Evolutionary conservation across 2,113 vertebrate genomes (phyloP).

Genomic region (Phrynocephalus versicolor): DNA sequence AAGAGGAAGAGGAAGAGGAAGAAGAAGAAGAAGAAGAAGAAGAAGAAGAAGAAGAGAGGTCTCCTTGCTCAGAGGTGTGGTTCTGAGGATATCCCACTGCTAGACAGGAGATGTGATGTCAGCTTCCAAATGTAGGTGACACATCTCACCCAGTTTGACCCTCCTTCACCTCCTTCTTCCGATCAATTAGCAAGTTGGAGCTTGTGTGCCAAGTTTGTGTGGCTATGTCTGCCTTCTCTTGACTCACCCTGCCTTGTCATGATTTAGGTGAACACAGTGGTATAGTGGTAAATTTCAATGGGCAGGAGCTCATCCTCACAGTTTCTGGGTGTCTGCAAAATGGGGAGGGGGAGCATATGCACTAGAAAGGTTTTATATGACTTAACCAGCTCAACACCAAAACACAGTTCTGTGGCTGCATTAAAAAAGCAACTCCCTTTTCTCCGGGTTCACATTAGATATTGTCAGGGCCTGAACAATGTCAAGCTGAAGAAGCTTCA

Average conservation of each 20-base stretch:
- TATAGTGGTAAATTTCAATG: neutral
- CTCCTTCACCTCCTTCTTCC: neutral
- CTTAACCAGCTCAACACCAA: neutral
- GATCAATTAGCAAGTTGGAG: neutral
- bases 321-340: neutral
- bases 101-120: too few relatives aligned
- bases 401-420: neutral
- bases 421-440: neutral
- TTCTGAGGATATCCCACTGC: too few relatives aligned
- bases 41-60: too few relatives aligned
- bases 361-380: neutral
- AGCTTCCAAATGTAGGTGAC: too few relatives aligned
- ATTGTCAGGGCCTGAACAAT: too few relatives aligned
- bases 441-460: too few relatives aligned
- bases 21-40: too few relatives aligned
- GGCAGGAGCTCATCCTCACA: neutral
- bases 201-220: neutral
- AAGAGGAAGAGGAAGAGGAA: too few relatives aligned
- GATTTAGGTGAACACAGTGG: neutral
- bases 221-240: neutral
- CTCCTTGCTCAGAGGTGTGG: too few relatives aligned
- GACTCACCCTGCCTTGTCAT: neutral
- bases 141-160: too few relatives aligned
- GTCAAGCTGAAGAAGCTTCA: too few relatives aligned
- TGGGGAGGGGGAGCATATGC: neutral